Evolutionary conservation across 2,888 invertebrate species (phyloP), one percentile per base, ranked within the genome.

Genomic region (Allygus modestus): DNA sequence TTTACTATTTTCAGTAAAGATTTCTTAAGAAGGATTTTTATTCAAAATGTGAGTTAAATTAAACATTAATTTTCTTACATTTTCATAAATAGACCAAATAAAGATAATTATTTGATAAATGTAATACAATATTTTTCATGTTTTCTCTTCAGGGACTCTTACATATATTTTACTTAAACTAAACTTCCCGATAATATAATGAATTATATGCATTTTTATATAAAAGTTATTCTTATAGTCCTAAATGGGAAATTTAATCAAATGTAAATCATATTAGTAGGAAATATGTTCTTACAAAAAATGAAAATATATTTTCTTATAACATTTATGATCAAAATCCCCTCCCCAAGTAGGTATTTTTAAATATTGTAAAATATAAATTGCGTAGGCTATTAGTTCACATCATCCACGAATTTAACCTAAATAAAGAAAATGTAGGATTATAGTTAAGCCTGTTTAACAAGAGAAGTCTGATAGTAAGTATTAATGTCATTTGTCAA

Each of bases 271-370:
- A 65, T 65, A 17, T 7, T 23, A 15, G 15, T 28, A 46, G 46
- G 20, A 23, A 65, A 28, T 28, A 26, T 28, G 65, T 12, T 65
- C 7, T 28, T 54, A 23, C 1, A 65, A 65, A 65, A 28, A 28
- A 15, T 58, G 17, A 58, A 58, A 23, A 58, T 65, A 65, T 65
- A 65, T 65, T 65, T 65, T 65, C 65, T 65, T 65, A 65, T 65
- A 12, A 9, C 12, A 65, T 65, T 65, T 65, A 65, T 65, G 28
- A 54, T n/a, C 31, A 65, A 65, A 65, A 65, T 31, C 12, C 2
- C 31, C 2, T 4, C 26, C 65, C 15, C 17, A 37, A 46, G 37
- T 51, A 54, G 54, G 23, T 54, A 23, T 20, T 54, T 54, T 54
- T 1, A 54, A 54, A 54, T 54, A 23, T 20, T 54, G 11, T 54